Base-by-base conservation (phyloP, 2,888 invertebrate genomes). In the Dione vanillae region DNA sequence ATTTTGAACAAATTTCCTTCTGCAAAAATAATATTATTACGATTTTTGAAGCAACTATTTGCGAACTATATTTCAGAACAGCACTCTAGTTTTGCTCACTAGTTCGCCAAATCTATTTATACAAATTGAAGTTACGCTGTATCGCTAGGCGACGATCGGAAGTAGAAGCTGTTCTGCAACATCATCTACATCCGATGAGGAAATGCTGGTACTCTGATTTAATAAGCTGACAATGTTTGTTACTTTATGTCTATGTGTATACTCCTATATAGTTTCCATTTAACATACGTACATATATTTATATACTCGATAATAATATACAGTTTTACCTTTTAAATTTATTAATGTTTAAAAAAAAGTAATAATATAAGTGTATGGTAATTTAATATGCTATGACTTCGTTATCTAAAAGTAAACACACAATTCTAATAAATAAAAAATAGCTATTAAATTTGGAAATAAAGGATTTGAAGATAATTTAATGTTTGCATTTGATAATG, bases 61-160 rank as follows among this genome's bases (percentile, higher is more conserved):
- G 16, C n/a, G 12, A 49, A 35, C 37, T 51, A 40, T 19, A 12
- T 61, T 65, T 51, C 43, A 19, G 20, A 68, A 68, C 61, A 35
- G 19, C 16, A 45, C 59, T 40, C 54, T 19, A n/a, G n/a, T n/a
- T n/a, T n/a, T n/a, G 11, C 37, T 16, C 16, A 51, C 49, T 61
- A 70, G 59, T 43, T 67, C 41, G 52, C 54, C 67, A 67, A 70
- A 70, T 70, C 67, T 70, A 70, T 66, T 70, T 70, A 67, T 67
- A 64, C 56, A 37, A 41, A 41, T 54, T 49, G 56, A 62, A 56
- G 47, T 51, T 47, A 35, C 35, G 47, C 69, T 58, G 47, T 62
- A 61, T 67, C 35, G 40, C 11, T 59, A 62, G 62, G 56, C 62
- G 49, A n/a, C 45, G 37, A n/a, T 1, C 67, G 70, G 67, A 64